Conservation (phyloP, 2,888 invertebrate genomes). For the Hydropsyche betteni region DNA sequence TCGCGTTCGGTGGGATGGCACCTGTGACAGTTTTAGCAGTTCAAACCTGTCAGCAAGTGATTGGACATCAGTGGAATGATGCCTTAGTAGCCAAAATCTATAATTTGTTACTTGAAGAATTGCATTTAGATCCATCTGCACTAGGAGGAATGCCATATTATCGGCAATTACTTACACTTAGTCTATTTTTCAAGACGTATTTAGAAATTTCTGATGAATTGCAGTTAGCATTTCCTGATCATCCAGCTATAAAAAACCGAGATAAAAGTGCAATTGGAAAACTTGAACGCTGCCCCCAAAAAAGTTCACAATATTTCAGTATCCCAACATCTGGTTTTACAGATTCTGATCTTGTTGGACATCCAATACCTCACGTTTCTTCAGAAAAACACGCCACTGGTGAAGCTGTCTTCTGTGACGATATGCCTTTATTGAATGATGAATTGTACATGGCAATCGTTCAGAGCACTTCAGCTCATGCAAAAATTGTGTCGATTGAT, state of each 20-base stretch:
- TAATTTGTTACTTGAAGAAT: conserved; percentile 73
- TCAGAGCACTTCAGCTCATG: conserved; percentile 82
- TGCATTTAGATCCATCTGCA: conserved; percentile 77
- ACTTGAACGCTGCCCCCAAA: conserved; percentile 68
- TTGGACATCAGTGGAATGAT: conserved; percentile 71
- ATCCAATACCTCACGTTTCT: conserved; percentile 82
- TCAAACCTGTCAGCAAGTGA: conserved; percentile 65
- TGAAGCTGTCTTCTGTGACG: conserved; percentile 92
- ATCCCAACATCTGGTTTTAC: conserved; percentile 65
- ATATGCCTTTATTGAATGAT: conserved; percentile 78
- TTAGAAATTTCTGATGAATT: conserved; percentile 68
- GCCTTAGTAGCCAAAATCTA: conserved; percentile 70
- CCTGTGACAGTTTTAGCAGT: conserved; percentile 81
- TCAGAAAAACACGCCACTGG: conserved; percentile 90
- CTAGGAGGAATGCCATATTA: conserved; percentile 88
- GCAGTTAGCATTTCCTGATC: conserved; percentile 53
- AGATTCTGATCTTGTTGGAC: conserved; percentile 78
- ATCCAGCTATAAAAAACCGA: conserved; percentile 55
- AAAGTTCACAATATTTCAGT: conserved; percentile 77
- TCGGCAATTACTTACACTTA: conserved; percentile 78
- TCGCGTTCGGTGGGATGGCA: conserved; percentile 96
- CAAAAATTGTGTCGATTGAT: conserved; percentile 80
- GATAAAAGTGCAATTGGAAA: conserved; percentile 68
- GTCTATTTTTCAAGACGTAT: conserved; percentile 78
- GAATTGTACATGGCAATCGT: conserved; percentile 87